Evolutionary conservation across 2,888 invertebrate species (phyloP).

Genomic region (Cosmopolites sordidus): DNA sequence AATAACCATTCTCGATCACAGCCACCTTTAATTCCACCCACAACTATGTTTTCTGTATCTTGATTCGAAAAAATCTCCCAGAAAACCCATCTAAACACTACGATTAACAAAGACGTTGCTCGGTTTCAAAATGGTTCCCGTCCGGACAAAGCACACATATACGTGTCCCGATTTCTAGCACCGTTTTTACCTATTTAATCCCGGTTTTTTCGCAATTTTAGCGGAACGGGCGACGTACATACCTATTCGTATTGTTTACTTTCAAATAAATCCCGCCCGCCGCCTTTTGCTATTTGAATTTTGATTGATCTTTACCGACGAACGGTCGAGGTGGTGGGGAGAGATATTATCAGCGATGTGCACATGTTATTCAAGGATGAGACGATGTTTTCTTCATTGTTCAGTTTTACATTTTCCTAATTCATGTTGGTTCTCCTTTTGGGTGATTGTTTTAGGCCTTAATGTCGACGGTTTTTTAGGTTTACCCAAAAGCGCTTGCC

Average conservation of each 20-base stretch:
- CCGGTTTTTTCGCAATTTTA: constrained; percentile 21
- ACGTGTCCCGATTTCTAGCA: constrained; percentile 29
- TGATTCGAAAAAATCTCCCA: not conserved
- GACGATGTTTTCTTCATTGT: constrained; percentile 15
- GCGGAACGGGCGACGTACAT: constrained; percentile 12
- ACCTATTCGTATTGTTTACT: constrained; percentile 33
- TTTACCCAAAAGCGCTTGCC: too few relatives aligned
- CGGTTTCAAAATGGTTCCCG: constrained; percentile 65
- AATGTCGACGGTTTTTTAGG: too few relatives aligned
- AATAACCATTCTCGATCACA: constrained; percentile 7
- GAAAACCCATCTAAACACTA: not conserved
- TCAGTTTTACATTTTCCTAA: too few relatives aligned
- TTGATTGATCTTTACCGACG: constrained; percentile 39
- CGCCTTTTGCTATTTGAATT: constrained; percentile 38
- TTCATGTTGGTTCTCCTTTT: too few relatives aligned
- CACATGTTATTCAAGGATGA: constrained; percentile 27
- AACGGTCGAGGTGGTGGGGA: constrained; percentile 17
- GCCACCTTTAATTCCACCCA: too few relatives aligned
- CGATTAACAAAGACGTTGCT: constrained; percentile 28
- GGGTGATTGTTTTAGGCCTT: too few relatives aligned
- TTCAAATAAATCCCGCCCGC: constrained; percentile 36
- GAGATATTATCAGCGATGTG: constrained; percentile 25
- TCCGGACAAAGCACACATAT: constrained; percentile 46
- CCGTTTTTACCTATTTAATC: constrained; percentile 25
- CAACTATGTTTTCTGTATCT: not conserved